These are phyloP conservation scores for Spinus olivaceus DNA, from an alignment of 2,797 vertebrate genomes.

Conservation along the genomic window DNA sequence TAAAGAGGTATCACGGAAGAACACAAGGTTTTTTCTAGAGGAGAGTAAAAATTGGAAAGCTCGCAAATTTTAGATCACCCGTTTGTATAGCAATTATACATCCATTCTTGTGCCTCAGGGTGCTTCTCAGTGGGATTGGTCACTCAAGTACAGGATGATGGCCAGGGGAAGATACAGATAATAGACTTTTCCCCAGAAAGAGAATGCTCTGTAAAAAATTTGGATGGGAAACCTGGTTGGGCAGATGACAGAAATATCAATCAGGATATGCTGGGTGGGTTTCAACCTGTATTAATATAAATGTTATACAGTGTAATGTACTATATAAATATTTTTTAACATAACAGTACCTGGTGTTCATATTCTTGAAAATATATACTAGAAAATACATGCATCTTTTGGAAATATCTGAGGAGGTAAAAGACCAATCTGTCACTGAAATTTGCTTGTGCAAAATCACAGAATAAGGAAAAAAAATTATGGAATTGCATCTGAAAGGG, in stretches of 20 bases:
- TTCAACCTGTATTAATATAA: background rate
- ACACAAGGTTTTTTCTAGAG: background rate
- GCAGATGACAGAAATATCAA: background rate
- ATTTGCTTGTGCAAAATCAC: background rate
- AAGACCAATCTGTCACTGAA: background rate
- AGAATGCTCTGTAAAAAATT: background rate
- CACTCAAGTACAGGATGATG: background rate
- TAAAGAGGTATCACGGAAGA: background rate
- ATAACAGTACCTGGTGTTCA: background rate
- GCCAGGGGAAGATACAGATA: background rate
- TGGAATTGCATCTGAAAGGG: background rate
- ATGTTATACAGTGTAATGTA: background rate
- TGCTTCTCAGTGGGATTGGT: background rate
- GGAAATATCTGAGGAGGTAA: background rate
- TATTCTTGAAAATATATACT: background rate
- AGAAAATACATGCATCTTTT: background rate
- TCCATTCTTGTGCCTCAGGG: background rate
- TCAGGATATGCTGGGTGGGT: background rate
- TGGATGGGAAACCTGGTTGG: background rate
- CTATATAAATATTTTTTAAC: background rate
- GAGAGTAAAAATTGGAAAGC: background rate
- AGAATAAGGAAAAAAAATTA: background rate
- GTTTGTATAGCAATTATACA: background rate
- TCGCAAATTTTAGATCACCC: background rate
- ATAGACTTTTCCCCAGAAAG: background rate